Conservation (phyloP, 2,113 vertebrate species). For the Oncorhynchus tshawytscha region DNA sequence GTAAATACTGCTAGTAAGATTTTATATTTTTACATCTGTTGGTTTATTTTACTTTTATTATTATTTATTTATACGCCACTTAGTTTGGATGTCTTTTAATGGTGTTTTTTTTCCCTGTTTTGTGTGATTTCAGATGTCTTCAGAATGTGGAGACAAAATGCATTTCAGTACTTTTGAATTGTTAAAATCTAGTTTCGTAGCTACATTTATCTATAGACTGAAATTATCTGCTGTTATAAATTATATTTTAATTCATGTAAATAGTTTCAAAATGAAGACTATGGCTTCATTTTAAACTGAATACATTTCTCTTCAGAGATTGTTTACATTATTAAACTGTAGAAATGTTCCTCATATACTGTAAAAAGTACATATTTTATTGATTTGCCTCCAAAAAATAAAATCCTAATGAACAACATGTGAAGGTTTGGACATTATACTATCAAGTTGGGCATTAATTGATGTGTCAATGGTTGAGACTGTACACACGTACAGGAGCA, state of each 20-base stretch:
- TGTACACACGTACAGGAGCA: not conserved
- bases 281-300: slow-evolving; percentile 94
- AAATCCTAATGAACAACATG: slow-evolving; percentile 75
- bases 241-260: slow-evolving; percentile 99
- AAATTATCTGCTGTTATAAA: slow-evolving; percentile 97
- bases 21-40: slow-evolving; percentile 94
- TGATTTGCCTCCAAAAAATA: slow-evolving; percentile 98
- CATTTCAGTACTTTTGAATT: slow-evolving; percentile 99
- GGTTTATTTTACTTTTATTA: slow-evolving; percentile 77
- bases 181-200: slow-evolving; percentile 99
- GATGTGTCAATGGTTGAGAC: not conserved
- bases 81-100: slow-evolving; percentile 87
- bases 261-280: slow-evolving; percentile 87
- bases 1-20: slow-evolving; percentile 85
- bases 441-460: not conserved
- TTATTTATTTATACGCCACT: slow-evolving; percentile 94
- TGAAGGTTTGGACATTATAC: not conserved
- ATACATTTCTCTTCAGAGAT: slow-evolving; percentile 90
- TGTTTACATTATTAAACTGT: slow-evolving; percentile 99
- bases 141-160: slow-evolving; percentile 86
- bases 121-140: slow-evolving; percentile 94
- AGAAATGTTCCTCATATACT: slow-evolving; percentile 99
- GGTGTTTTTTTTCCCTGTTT: slow-evolving; percentile 81
- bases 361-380: slow-evolving; percentile 91
- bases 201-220: slow-evolving; percentile 91